Conservation (phyloP, 2,888 invertebrate species). For the Campoplex nolae region DNA sequence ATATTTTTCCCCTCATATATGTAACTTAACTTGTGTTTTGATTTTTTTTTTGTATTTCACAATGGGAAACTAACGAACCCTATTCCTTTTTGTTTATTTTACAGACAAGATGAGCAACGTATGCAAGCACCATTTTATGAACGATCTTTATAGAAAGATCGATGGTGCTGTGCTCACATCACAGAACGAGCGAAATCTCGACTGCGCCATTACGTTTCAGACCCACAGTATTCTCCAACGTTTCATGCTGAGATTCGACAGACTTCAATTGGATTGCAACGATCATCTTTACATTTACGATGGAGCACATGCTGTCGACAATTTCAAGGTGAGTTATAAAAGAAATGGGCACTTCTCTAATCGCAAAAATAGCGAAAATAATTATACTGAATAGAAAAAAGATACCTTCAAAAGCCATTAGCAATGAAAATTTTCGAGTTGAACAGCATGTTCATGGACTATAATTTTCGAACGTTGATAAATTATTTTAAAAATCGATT, state of each 20-base stretch:
- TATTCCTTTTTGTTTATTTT: constrained; percentile 77
- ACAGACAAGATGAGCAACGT: constrained; percentile 95
- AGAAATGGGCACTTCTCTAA: not conserved
- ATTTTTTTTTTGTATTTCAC: not conserved
- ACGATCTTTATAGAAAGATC: constrained; percentile 95
- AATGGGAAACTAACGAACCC: not conserved
- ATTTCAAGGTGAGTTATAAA: constrained; percentile 90
- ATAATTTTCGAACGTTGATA: not conserved
- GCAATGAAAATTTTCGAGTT: too few species aligned
- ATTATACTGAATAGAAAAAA: too few species aligned
- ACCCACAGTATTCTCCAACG: constrained; percentile 97
- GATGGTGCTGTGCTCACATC: constrained; percentile 96
- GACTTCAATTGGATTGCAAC: constrained; percentile 96
- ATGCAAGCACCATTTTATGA: constrained; percentile 95
- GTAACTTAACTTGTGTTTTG: not conserved
- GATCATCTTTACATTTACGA: constrained; percentile 97
- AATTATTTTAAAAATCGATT: not conserved
- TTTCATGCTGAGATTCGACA: constrained; percentile 97
- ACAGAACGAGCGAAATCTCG: constrained; percentile 95
- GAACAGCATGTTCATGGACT: not conserved
- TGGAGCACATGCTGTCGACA: constrained; percentile 95
- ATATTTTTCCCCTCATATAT: not conserved
- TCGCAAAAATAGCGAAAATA: too few species aligned
- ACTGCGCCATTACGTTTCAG: constrained; percentile 97
- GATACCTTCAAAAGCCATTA: not conserved